Evolutionary conservation across 2,797 vertebrate genomes (phyloP).

Genomic region (Lithobates sylvaticus): DNA sequence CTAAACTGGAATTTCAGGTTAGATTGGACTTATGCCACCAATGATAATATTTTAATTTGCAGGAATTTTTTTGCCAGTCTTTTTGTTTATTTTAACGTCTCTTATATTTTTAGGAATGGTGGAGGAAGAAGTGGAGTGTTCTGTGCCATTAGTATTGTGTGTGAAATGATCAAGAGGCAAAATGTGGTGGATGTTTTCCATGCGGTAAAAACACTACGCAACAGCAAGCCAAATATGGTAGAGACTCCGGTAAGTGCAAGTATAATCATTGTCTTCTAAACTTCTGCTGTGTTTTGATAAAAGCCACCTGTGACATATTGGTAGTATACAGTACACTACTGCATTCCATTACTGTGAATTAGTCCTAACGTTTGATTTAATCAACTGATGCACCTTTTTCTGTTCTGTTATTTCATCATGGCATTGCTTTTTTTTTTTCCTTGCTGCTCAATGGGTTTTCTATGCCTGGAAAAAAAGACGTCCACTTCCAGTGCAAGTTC

Average conservation of each 20-base stretch:
- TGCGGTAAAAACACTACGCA: conserved; percentile 94
- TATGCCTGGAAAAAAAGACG: no score
- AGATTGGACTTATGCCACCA: no score
- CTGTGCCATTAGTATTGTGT: conserved; percentile 96
- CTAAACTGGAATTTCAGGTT: no score
- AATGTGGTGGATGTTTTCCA: conserved; percentile 98
- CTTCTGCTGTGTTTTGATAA: background rate
- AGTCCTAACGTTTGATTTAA: no score
- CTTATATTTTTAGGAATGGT: conserved; percentile 82
- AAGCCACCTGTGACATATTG: background rate
- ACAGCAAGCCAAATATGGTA: conserved; percentile 99
- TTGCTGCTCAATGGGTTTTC: no score
- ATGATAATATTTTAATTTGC: no score
- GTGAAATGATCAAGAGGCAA: conserved; percentile 98
- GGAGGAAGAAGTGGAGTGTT: conserved; percentile 96
- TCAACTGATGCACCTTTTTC: no score
- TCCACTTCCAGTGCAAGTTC: no score
- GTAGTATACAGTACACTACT: background rate
- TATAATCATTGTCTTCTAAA: background rate
- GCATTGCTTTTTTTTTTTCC: no score
- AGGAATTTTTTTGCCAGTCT: no score
- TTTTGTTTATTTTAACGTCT: background rate
- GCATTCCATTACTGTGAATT: background rate
- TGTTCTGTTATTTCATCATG: no score
- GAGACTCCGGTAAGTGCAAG: conserved; percentile 89